phyloP scores from a whole-genome alignment of 2,888 invertebrate genomes.

The Prosopocoilus inquinatus region DNA sequence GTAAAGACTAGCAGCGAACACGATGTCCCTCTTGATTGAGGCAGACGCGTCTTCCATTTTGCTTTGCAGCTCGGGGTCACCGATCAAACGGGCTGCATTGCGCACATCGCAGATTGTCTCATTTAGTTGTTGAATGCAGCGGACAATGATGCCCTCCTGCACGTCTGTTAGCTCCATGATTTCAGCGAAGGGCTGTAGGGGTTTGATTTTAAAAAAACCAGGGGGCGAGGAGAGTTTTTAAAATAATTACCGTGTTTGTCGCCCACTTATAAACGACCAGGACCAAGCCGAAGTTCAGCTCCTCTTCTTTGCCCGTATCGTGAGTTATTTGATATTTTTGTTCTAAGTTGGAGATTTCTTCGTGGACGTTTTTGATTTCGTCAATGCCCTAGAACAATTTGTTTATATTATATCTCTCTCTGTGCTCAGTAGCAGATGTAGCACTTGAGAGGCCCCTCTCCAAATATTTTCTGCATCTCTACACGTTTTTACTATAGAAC shows the following conservation, averaged over 20 bases:
- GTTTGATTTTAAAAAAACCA: constrained; percentile 1
- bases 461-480: too few relatives aligned
- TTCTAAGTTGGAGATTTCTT: constrained; percentile 68
- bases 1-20: constrained; percentile 96
- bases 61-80: constrained; percentile 84
- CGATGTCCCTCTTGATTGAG: constrained; percentile 94
- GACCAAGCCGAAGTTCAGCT: constrained; percentile 86
- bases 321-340: constrained; percentile 56
- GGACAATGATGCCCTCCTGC: constrained; percentile 96
- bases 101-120: constrained; percentile 87
- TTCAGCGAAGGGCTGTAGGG: constrained; percentile 78
- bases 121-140: constrained; percentile 94
- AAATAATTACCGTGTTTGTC: constrained; percentile 64
- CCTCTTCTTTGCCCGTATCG: constrained; percentile 38
- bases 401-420: too few relatives aligned
- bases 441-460: too few relatives aligned
- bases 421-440: too few relatives aligned
- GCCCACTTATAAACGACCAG: constrained; percentile 98
- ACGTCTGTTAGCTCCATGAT: constrained; percentile 91
- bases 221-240: neutral
- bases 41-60: constrained; percentile 96
- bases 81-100: constrained; percentile 89
- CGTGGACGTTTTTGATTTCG: constrained; percentile 67
- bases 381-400: constrained; percentile 65
- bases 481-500: too few relatives aligned